A percentile compares a stretch with the other conserved stretches of the same genome.
Evolutionary conservation across 2,888 invertebrate species (phyloP).

Genomic region (Empis stercorea): DNA sequence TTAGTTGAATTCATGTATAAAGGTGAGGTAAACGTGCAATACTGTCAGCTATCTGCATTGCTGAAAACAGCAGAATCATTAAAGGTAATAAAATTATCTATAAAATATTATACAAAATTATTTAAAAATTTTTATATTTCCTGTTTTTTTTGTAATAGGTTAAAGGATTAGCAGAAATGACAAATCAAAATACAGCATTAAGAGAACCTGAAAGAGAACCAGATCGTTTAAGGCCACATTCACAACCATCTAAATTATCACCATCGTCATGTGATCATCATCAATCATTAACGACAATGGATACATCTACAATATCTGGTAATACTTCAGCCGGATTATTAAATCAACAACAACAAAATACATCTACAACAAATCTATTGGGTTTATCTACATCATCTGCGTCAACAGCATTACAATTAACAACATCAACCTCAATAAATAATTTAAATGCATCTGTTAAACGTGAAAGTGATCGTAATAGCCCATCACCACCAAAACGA

Average conservation of each 20-base stretch:
- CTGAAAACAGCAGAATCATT: constrained; percentile 87
- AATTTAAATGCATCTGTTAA: constrained; percentile 17
- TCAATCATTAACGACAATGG: constrained; percentile 17
- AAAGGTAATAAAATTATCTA: constrained; percentile 45
- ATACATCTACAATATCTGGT: constrained; percentile 28
- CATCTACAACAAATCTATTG: too few species aligned
- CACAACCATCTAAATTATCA: constrained; percentile 25
- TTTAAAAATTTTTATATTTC: background rate
- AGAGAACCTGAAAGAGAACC: constrained; percentile 40
- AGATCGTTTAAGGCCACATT: constrained; percentile 35
- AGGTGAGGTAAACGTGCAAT: constrained; percentile 90
- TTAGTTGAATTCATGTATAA: constrained; percentile 95
- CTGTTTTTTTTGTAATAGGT: constrained; percentile 36
- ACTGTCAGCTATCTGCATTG: constrained; percentile 80
- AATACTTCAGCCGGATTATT: constrained; percentile 17
- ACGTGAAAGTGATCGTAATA: constrained; percentile 30
- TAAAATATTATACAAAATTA: background rate
- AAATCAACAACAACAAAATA: background rate
- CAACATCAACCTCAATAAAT: constrained; percentile 11
- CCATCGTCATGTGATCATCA: constrained; percentile 21
- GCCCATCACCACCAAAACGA: constrained; percentile 29
- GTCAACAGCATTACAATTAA: constrained; percentile 25
- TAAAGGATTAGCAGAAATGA: constrained; percentile 87
- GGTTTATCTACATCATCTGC: constrained; percentile 24
- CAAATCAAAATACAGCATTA: constrained; percentile 56